Evolutionary conservation across 2,113 vertebrate species (phyloP), one percentile per base, ranked within the genome.

Genomic region (human (Homo sapiens)): DNA sequence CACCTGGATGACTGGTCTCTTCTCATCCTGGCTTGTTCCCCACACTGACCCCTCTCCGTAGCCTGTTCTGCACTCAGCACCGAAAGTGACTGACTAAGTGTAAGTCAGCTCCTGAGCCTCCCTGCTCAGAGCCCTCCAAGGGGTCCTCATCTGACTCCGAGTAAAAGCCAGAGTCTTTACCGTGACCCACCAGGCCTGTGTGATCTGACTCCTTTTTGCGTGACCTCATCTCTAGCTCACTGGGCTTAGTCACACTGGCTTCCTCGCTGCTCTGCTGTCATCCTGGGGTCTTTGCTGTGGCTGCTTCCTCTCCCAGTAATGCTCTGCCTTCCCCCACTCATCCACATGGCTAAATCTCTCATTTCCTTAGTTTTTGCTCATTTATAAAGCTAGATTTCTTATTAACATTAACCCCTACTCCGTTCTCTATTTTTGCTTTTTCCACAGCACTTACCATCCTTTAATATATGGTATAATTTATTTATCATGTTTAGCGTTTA

Each of bases 21-120:
- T 82, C 43, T 40, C 27, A 55, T 64, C 38, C 43, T 55, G 38
- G 16, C 6, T 89, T 20, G 23, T 27, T 18, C 25, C 12, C 13
- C 12, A 9, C 3, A 13, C 20, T 18, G 3, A 0, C 8, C 30
- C 90, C 1, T 2, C 8, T 35, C 17, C 0, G 0, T 23, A 8
- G 35, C 38, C 43, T 88, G 1, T 87, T 90, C 7, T 70, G 12
- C 2, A 23, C 13, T 82, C 52, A 13, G 32, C 27, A 57, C 9
- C 23, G 80, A 80, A 40, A 17, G 7, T 45, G 45, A 57, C 40
- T 5, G 10, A 5, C 38, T 45, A 52, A 16, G 45, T 27, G 2
- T 43, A 80, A 35, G 23, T 45, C 22, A 38, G 18, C 83, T 16
- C 50, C 40, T 35, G 57, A 32, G 25, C 17, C 45, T 85, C 8